Conservation (phyloP, 1,140 invertebrate genomes). For the Geopemphigus sp. region DNA sequence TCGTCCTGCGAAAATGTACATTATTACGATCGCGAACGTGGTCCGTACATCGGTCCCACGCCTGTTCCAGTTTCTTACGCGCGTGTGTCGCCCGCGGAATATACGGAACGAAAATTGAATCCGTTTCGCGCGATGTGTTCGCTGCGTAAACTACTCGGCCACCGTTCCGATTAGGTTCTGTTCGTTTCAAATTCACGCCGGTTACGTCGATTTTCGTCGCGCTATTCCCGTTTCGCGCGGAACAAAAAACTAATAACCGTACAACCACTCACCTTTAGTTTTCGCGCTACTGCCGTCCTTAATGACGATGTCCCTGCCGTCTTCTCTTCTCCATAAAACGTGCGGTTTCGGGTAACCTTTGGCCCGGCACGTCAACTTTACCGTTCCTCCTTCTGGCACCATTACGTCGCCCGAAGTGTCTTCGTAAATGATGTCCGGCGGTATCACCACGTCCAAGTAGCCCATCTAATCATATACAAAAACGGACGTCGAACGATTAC, state of each 20-base stretch:
- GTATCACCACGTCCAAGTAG: constrained; percentile 76
- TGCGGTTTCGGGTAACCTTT: constrained; percentile 78
- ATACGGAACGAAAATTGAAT: too few species aligned
- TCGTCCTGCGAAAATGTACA: not conserved
- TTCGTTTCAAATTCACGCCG: too few species aligned
- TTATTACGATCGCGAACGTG: not conserved
- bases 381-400: constrained; percentile 75
- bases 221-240: too few species aligned
- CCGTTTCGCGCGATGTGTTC: too few species aligned
- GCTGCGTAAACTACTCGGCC: too few species aligned
- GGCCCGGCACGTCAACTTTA: constrained; percentile 68
- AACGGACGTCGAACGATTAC: constrained; percentile 2
- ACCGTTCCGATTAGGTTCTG: too few species aligned
- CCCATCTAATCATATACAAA: constrained; percentile 60
- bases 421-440: constrained; percentile 77
- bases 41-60: too few species aligned
- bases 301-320: constrained; percentile 75
- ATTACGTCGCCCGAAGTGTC: constrained; percentile 78
- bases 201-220: too few species aligned
- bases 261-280: constrained; percentile 39
- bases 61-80: too few species aligned
- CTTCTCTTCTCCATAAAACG: constrained; percentile 83
- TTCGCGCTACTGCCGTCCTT: constrained; percentile 56
- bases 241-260: too few species aligned
- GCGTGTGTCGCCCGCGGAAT: too few species aligned